These are phyloP conservation scores for Crossocerus cetratus DNA, from an alignment of 2,888 invertebrate genomes.

Conservation along the genomic window DNA sequence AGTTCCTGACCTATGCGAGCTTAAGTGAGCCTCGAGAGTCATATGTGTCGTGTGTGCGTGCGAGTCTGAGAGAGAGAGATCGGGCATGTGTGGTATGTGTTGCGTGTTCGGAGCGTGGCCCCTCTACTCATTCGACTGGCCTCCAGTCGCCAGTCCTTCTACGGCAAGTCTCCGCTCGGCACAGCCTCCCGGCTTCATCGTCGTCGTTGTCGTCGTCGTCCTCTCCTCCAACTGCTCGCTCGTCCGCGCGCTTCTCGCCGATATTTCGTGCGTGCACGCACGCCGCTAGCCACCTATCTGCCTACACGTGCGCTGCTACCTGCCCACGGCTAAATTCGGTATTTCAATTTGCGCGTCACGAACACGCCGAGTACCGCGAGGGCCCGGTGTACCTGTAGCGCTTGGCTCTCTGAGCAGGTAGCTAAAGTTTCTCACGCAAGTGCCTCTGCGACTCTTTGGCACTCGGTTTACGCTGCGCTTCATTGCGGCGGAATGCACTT, in stretches of 20 bases:
- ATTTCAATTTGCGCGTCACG: constrained; percentile 11
- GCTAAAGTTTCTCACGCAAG: neutral
- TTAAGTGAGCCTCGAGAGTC: constrained; percentile 16
- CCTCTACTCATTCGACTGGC: constrained; percentile 61
- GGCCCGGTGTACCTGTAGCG: neutral
- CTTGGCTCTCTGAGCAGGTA: neutral
- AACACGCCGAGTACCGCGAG: neutral
- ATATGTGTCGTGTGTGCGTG: constrained; percentile 8
- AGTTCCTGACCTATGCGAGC: constrained; percentile 46
- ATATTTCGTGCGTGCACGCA: constrained; percentile 41
- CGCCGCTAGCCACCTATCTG: constrained; percentile 4
- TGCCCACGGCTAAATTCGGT: constrained; percentile 35
- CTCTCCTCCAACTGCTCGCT: neutral
- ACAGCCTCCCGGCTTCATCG: constrained; percentile 31
- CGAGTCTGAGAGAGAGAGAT: neutral
- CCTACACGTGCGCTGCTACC: constrained; percentile 27
- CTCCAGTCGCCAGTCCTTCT: constrained; percentile 68
- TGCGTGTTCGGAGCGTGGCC: constrained; percentile 47
- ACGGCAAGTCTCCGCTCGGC: constrained; percentile 63
- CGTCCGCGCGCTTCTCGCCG: constrained; percentile 26
- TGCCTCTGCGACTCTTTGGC: neutral
- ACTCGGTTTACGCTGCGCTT: neutral
- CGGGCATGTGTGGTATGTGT: constrained; percentile 26
- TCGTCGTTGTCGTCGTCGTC: constrained; percentile 40
- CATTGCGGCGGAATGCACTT: neutral